phyloP scores from a whole-genome alignment of 2,888 invertebrate species.

The Lydus trimaculatus region DNA sequence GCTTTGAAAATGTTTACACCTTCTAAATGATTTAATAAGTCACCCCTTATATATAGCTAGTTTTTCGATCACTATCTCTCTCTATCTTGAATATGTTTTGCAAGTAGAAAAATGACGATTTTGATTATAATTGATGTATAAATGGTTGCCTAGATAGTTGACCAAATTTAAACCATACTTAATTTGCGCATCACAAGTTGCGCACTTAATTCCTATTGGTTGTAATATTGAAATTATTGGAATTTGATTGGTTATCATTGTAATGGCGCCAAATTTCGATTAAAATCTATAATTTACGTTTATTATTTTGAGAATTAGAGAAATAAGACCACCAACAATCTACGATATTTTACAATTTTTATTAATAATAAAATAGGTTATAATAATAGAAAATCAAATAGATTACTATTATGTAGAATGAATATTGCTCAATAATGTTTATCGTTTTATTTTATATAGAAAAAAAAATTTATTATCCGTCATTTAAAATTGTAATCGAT shows the following conservation, averaged over 20 bases:
- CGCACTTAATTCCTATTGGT: not conserved
- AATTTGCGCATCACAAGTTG: not conserved
- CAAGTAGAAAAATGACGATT: too few relatives aligned
- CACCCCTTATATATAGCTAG: too few relatives aligned
- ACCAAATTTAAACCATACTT: too few relatives aligned
- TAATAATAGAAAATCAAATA: slow-evolving; percentile 2
- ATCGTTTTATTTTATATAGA: not conserved
- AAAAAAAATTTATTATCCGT: not conserved
- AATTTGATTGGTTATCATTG: not conserved
- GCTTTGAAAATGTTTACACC: slow-evolving; percentile 32
- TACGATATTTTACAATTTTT: not conserved
- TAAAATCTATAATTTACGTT: too few relatives aligned
- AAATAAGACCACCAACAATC: not conserved
- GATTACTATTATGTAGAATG: not conserved
- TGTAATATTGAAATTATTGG: not conserved
- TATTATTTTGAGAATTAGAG: too few relatives aligned
- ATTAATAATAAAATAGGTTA: slow-evolving; percentile 10
- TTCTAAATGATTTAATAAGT: slow-evolving; percentile 26
- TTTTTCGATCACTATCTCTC: too few relatives aligned
- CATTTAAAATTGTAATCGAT: not conserved
- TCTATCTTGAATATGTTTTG: too few relatives aligned
- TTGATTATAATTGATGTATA: not conserved
- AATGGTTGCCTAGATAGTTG: not conserved
- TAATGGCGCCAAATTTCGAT: not conserved
- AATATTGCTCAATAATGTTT: slow-evolving; percentile 6